Conservation (phyloP, 2,888 invertebrate species). For the Amphipoea lucens region DNA sequence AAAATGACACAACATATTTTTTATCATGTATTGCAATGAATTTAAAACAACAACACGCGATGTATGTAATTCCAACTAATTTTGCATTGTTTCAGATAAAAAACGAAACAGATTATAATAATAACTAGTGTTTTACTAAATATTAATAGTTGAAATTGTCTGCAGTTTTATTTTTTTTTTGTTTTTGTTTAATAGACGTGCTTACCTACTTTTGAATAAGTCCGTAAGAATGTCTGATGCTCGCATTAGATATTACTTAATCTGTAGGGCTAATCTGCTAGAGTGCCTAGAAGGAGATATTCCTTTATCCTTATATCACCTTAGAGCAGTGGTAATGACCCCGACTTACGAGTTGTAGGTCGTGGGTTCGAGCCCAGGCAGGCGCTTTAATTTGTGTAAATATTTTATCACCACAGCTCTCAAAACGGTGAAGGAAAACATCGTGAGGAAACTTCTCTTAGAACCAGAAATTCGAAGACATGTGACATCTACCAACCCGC, state of each 20-base stretch:
- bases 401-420: no score
- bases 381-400: no score
- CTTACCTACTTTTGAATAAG: neutral
- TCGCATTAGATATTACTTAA: neutral
- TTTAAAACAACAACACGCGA: slow-evolving; percentile 39
- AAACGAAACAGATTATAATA: slow-evolving; percentile 52
- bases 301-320: neutral
- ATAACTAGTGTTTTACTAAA: slow-evolving; percentile 38
- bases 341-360: neutral
- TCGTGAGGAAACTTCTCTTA: no score
- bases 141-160: slow-evolving; percentile 14
- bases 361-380: no score
- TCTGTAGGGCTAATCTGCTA: slow-evolving; percentile 18
- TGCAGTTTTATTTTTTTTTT: slow-evolving; percentile 1
- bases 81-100: slow-evolving; percentile 46
- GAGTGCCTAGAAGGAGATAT: neutral
- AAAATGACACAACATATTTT: slow-evolving; percentile 42
- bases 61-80: slow-evolving; percentile 36
- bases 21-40: slow-evolving; percentile 34
- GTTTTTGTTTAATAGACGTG: neutral
- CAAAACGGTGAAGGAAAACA: no score
- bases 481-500: no score
- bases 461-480: no score
- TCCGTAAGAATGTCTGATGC: slow-evolving; percentile 12
- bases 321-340: neutral